Evolutionary conservation across 2,113 vertebrate genomes (phyloP), one percentile per base, ranked within the genome.

Genomic region (Phainopepla nitens): DNA sequence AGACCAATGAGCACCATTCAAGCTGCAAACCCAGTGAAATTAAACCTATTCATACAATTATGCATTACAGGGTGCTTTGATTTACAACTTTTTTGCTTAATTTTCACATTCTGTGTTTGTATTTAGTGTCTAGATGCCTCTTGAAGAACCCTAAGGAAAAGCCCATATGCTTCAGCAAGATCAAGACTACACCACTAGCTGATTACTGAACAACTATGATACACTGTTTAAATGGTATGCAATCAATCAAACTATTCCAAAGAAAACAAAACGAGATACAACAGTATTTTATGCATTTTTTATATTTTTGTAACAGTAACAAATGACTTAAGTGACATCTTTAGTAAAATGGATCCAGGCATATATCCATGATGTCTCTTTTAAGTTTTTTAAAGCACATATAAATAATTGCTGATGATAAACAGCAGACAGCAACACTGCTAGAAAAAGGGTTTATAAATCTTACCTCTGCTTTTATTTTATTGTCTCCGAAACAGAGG

Each of bases 401-500:
- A 49, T 29, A 88, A 79, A 51, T 47, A 66, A 83, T 3, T 31
- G 35, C 23, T 57, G 19, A 51, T 41, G 28, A 75, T 27, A 81
- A 83, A 70, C 22, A 49, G 44, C 25, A 44, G 66, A 62, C 21
- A 49, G 18, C 25, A 75, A n/a, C 44, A 53, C 25, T 83, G 20
- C 14, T 83, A 35, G 41, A 53, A 57, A 65, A 47, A 57, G 4
- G 5, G 7, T 45, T 44, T 31, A 44, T 15, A 47, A 57, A 19
- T 54, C 98, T 98, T 97, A 99, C 99, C 99, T 99, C 99, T 21
- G 99, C 99, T 98, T 99, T 99, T 98, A 99, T 99, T 98, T 99
- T 99, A 97, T 99, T 99, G 98, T 99, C 99, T 98, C 99, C 99
- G 0, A 99, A 99, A 96, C 99, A 99, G 90, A 99, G 99, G 97